These are phyloP conservation scores for Erpobdella octoculata DNA, from an alignment of 2,888 invertebrate species.

Conservation along the genomic window DNA sequence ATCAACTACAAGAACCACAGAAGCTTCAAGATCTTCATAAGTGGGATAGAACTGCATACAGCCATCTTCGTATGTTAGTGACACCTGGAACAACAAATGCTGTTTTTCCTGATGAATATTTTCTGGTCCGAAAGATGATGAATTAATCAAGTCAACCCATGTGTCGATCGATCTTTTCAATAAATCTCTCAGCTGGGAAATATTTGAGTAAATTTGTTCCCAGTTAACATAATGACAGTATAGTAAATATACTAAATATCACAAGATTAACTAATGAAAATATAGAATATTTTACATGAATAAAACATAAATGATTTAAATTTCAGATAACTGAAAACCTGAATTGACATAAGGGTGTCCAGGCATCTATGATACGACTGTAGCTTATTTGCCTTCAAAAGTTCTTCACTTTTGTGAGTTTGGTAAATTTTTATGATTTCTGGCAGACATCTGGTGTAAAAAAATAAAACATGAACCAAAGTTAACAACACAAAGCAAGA, in stretches of 20 bases:
- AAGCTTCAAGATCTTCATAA: conserved; percentile 48
- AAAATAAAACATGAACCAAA: too few relatives aligned
- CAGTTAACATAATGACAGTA: background rate
- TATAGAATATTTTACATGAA: background rate
- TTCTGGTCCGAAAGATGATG: background rate
- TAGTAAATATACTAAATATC: background rate
- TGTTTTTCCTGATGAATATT: background rate
- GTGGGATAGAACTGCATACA: conserved; percentile 53
- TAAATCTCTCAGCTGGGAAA: conserved; percentile 46
- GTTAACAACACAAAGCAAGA: too few relatives aligned
- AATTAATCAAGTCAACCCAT: conserved; percentile 42
- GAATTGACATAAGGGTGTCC: conserved; percentile 50
- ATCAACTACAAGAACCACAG: conserved; percentile 47
- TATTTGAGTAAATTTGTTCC: background rate
- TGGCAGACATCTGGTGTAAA: conserved; percentile 47
- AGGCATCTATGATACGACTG: conserved; percentile 50
- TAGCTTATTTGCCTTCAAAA: conserved; percentile 43
- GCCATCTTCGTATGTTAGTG: conserved; percentile 51
- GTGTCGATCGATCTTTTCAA: conserved; percentile 49
- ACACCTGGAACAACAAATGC: conserved; percentile 45
- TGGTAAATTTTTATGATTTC: conserved; percentile 50
- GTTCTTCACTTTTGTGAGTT: conserved; percentile 46
- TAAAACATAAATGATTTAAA: background rate
- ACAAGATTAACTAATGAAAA: background rate
- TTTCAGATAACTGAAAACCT: conserved; percentile 41